These are phyloP conservation scores for Latheticus oryzae DNA, from an alignment of 2,888 invertebrate species.

Conservation along the genomic window DNA sequence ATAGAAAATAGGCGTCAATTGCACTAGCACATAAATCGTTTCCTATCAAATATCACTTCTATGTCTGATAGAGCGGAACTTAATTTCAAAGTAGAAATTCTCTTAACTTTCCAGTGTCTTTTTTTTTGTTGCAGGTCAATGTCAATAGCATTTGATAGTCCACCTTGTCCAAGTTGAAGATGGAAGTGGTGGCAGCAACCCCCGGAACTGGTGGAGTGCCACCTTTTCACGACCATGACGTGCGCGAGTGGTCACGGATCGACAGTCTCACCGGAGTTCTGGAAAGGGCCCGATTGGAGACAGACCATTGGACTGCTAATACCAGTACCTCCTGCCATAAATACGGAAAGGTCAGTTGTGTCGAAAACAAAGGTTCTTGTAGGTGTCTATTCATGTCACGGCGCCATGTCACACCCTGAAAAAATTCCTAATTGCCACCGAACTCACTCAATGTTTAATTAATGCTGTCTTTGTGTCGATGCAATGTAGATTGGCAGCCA, in stretches of 20 bases:
- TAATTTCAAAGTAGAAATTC: no score
- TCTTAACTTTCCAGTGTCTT: no score
- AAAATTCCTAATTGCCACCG: conserved; percentile 27
- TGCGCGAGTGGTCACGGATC: conserved; percentile 69
- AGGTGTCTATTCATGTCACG: conserved; percentile 7
- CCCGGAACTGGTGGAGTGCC: conserved; percentile 58
- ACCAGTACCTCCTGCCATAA: conserved; percentile 66
- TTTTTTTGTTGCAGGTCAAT: conserved; percentile 53
- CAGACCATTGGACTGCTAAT: conserved; percentile 68
- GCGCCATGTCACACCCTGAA: conserved; percentile 29
- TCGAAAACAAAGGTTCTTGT: conserved; percentile 18
- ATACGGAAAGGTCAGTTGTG: conserved; percentile 67
- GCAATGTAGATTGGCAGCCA: conserved; percentile 18
- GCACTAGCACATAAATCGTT: conserved; percentile 17
- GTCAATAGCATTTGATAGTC: conserved; percentile 56
- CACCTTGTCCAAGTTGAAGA: conserved; percentile 44
- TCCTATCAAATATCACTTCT: conserved; percentile 9
- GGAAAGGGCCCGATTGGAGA: conserved; percentile 69
- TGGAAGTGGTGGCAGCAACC: conserved; percentile 64
- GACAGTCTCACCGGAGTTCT: conserved; percentile 69
- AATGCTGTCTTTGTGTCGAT: conserved; percentile 16
- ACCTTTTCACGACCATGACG: conserved; percentile 68
- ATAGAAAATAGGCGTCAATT: conserved; percentile 23
- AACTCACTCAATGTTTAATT: conserved; percentile 24
- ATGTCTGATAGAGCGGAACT: conserved; percentile 16